Evolutionary conservation across 2,113 vertebrate species (phyloP).

Genomic region (Pipra filicauda): DNA sequence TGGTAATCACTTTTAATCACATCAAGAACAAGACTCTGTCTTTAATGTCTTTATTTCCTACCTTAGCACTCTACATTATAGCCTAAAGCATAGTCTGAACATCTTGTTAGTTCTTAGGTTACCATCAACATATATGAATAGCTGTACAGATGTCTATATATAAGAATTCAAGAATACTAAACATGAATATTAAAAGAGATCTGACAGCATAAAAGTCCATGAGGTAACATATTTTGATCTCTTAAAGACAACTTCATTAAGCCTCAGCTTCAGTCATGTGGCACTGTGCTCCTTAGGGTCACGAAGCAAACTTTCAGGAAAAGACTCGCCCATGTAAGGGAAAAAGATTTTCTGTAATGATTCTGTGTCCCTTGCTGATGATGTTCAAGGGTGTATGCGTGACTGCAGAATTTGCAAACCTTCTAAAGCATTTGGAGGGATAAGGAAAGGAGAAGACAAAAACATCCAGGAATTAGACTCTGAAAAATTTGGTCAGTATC

Average conservation of each 20-base stretch:
- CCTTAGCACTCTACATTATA: not conserved
- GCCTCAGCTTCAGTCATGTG: accelerated
- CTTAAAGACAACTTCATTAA: not conserved
- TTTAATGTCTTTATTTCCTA: not conserved
- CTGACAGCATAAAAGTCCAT: not conserved
- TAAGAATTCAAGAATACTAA: not conserved
- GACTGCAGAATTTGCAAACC: not conserved
- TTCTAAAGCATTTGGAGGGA: not conserved
- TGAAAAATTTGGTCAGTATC: not conserved
- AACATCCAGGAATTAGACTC: not conserved
- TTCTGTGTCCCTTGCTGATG: not conserved
- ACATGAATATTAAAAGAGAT: not conserved
- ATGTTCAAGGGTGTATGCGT: accelerated
- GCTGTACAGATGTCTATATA: not conserved
- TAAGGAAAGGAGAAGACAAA: not conserved
- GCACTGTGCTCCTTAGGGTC: not conserved
- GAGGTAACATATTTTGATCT: not conserved
- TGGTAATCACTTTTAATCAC: not conserved
- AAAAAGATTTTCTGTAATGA: not conserved
- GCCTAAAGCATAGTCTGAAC: not conserved
- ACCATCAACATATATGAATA: not conserved
- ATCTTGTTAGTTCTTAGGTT: not conserved
- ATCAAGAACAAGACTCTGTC: not conserved
- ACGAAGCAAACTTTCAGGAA: not conserved
- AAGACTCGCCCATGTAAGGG: not conserved